These are phyloP conservation scores for Machaerirhynchus nigripectus DNA, from an alignment of 2,113 vertebrate species.

Conservation along the genomic window DNA sequence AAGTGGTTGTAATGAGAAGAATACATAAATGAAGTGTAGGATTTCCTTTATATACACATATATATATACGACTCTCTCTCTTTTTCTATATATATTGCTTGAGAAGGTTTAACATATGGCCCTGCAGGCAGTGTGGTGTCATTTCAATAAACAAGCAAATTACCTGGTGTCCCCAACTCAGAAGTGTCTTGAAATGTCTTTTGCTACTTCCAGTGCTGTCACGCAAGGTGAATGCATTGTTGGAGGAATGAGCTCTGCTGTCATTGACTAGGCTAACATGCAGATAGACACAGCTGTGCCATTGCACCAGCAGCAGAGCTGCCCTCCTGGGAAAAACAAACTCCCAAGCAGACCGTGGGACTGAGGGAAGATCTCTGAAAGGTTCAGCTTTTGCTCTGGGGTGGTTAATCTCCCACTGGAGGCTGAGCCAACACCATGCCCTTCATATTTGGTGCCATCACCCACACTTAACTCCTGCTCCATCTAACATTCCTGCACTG, in stretches of 20 bases:
- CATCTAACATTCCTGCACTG: neutral
- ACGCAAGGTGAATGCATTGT: rapidly evolving
- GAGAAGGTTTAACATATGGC: neutral
- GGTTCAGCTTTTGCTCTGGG: neutral
- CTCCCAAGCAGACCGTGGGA: neutral
- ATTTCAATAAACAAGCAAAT: neutral
- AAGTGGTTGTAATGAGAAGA: neutral
- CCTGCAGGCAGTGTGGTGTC: neutral
- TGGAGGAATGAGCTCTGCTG: neutral
- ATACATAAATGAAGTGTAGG: neutral
- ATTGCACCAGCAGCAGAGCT: neutral
- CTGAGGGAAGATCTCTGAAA: neutral
- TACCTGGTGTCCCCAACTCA: neutral
- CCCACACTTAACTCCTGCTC: neutral
- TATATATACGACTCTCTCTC: neutral
- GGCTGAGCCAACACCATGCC: neutral
- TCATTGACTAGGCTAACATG: neutral
- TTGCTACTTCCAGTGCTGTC: neutral
- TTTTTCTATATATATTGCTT: neutral
- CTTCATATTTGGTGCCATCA: neutral
- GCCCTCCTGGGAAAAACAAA: neutral
- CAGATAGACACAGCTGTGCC: neutral
- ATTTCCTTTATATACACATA: neutral
- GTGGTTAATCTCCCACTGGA: neutral
- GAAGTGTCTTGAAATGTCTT: neutral